A percentile compares a stretch with the other conserved stretches of the same genome.
Conservation (phyloP, 2,888 invertebrate genomes). For the Melangyna quadrimaculata region DNA sequence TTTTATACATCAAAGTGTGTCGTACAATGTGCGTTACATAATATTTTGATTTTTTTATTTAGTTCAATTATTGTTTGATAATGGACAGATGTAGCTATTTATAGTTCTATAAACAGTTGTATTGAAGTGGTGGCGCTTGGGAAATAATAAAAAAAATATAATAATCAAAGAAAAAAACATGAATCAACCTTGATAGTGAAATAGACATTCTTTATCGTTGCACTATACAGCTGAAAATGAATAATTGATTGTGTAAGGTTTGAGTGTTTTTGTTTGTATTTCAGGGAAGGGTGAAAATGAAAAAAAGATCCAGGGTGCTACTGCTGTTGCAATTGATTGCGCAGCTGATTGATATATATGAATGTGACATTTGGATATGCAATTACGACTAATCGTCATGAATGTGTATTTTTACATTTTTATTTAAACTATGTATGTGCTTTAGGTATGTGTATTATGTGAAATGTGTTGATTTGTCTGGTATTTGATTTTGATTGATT, state of each 20-base stretch:
- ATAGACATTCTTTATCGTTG: conserved; percentile 8
- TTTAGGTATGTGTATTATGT: no score
- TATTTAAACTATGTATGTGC: no score
- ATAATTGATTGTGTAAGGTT: not conserved
- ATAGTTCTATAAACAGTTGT: not conserved
- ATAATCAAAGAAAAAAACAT: not conserved
- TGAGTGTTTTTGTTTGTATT: no score
- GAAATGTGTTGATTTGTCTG: not conserved
- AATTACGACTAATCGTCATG: conserved; percentile 8
- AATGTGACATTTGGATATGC: conserved; percentile 1
- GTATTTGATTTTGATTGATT: not conserved
- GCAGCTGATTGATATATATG: conserved; percentile 20
- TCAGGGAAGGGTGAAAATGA: not conserved
- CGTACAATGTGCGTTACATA: not conserved
- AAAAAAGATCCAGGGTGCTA: not conserved
- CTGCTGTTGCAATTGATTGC: not conserved
- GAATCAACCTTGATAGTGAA: conserved; percentile 11
- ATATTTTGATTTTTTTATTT: conserved; percentile 5
- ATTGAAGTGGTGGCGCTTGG: not conserved
- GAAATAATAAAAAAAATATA: not conserved
- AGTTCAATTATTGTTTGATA: conserved; percentile 1
- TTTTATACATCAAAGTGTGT: not conserved
- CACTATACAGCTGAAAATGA: not conserved
- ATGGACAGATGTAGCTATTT: not conserved
- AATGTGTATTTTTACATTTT: not conserved